Percentiles rank a stretch among this genome's conserved stretches.
These are phyloP conservation scores for Lophura nycthemera DNA, from an alignment of 2,113 vertebrate genomes.

Conservation along the genomic window DNA sequence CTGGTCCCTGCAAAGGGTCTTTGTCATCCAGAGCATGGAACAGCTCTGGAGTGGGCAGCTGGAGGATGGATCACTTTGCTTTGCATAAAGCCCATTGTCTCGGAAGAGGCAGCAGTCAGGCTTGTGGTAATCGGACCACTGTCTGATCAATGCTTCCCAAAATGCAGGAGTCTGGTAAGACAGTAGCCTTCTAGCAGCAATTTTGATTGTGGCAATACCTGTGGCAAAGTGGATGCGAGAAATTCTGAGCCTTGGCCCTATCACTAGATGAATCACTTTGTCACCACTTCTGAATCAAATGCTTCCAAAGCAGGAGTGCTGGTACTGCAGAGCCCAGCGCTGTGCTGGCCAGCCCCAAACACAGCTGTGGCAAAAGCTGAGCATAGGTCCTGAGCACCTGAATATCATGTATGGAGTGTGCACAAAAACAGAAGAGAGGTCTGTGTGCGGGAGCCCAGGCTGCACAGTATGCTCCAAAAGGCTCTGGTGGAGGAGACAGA, in stretches of 20 bases:
- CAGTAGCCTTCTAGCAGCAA: too few relatives aligned
- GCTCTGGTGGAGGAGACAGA: neutral
- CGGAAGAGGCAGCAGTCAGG: neutral
- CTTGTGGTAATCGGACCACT: neutral
- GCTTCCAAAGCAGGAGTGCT: neutral
- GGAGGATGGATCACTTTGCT: neutral
- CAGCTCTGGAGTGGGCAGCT: neutral
- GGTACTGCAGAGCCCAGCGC: fast-evolving
- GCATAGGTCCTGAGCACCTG: neutral
- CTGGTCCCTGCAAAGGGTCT: neutral
- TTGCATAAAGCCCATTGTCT: neutral
- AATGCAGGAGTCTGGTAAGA: too few relatives aligned
- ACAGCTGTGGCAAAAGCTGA: neutral
- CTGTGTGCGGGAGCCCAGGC: neutral
- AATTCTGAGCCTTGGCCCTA: neutral
- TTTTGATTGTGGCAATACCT: too few relatives aligned
- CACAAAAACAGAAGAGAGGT: neutral
- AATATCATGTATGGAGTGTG: neutral
- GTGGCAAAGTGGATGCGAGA: neutral
- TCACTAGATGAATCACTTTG: neutral
- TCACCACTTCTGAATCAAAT: neutral
- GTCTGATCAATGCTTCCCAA: too few relatives aligned
- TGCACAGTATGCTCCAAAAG: neutral
- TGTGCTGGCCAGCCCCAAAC: neutral
- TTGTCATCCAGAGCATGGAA: neutral